A percentile compares a stretch with the other conserved stretches of the same genome.
phyloP scores from a whole-genome alignment of 2,888 invertebrate genomes.

The Chrysina gloriosa region DNA sequence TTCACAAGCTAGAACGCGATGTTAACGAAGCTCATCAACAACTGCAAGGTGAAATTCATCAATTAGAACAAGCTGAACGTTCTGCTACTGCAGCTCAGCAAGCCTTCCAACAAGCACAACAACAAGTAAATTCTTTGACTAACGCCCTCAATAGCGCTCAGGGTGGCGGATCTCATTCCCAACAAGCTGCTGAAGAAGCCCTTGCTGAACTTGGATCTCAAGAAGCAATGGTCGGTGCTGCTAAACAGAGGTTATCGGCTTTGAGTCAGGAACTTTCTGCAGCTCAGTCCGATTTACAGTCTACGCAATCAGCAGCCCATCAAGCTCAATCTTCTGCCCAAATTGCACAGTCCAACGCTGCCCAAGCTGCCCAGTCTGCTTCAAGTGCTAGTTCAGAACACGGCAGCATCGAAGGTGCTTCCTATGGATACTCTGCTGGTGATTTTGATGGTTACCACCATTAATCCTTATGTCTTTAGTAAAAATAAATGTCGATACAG shows the following conservation, averaged over 20 bases:
- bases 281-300: constrained; percentile 80
- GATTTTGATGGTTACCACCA: constrained; percentile 4
- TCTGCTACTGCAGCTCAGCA: constrained; percentile 78
- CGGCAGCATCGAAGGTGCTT: constrained; percentile 26
- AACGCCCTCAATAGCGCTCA: constrained; percentile 83
- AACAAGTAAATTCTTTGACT: constrained; percentile 75
- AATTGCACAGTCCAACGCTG: constrained; percentile 81
- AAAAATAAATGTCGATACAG: too few relatives aligned
- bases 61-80: constrained; percentile 80
- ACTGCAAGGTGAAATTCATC: constrained; percentile 78
- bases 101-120: constrained; percentile 70
- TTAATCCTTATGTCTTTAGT: constrained; percentile 15
- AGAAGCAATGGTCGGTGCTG: constrained; percentile 79
- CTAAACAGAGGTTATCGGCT: constrained; percentile 75
- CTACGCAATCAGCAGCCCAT: constrained; percentile 78
- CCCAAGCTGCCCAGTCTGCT: constrained; percentile 68
- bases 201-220: constrained; percentile 82
- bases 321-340: constrained; percentile 79
- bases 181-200: constrained; percentile 79
- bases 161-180: constrained; percentile 79
- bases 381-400: constrained; percentile 33
- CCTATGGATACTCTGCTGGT: constrained; percentile 16
- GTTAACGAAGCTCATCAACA: constrained; percentile 76
- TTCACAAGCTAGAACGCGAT: constrained; percentile 76
- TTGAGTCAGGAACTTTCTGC: constrained; percentile 76